phyloP scores from a whole-genome alignment of 1,140 invertebrate genomes.

The Nylanderia fulva region DNA sequence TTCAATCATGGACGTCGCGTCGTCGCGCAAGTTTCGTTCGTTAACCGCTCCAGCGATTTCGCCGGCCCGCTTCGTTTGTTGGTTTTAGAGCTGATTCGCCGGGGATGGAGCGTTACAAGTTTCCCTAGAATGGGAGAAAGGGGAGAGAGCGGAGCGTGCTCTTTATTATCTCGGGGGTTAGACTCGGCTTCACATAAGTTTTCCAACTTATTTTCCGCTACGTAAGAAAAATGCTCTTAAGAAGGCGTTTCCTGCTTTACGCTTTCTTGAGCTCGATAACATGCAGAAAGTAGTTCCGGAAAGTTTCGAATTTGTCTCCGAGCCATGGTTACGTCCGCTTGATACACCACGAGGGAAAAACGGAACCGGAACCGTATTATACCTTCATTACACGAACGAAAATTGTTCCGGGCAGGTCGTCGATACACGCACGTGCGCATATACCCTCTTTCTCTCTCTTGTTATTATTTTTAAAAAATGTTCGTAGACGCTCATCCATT shows the following conservation, averaged over 20 bases:
- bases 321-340: slow-evolving; percentile 43
- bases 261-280: slow-evolving; percentile 54
- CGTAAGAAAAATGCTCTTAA: slow-evolving; percentile 61
- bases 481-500: background rate
- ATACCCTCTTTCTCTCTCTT: background rate
- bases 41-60: slow-evolving; percentile 45
- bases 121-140: background rate
- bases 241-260: slow-evolving; percentile 60
- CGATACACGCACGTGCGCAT: background rate
- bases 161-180: slow-evolving; percentile 56
- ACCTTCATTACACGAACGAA: slow-evolving; percentile 29
- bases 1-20: slow-evolving; percentile 56
- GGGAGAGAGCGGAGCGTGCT: background rate
- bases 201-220: slow-evolving; percentile 61
- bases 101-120: slow-evolving; percentile 7
- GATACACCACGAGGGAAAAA: slow-evolving; percentile 16
- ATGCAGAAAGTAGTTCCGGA: slow-evolving; percentile 57
- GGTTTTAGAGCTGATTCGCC: slow-evolving; percentile 57
- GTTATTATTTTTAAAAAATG: slow-evolving; percentile 18
- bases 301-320: slow-evolving; percentile 60
- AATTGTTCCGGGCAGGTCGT: slow-evolving; percentile 39
- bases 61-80: slow-evolving; percentile 49
- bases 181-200: slow-evolving; percentile 58
- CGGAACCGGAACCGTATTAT: slow-evolving; percentile 29
- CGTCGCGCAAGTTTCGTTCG: slow-evolving; percentile 56